Base-by-base conservation (phyloP, 2,888 invertebrate species). In the Ypsolopha scabrella region DNA sequence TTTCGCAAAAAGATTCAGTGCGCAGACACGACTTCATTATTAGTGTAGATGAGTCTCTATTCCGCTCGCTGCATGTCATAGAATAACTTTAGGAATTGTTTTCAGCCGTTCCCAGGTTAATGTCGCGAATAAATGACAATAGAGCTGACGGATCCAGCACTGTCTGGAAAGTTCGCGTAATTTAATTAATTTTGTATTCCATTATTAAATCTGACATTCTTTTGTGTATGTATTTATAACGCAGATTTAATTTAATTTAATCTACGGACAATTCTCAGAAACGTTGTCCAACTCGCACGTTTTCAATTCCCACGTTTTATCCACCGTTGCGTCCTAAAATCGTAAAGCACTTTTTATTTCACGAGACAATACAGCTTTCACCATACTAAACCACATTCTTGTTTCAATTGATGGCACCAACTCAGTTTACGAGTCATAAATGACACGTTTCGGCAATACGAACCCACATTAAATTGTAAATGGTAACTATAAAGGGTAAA, bases 401-500 rank as follows among this genome's bases (percentile, higher is more conserved):
- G 24, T 24, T 24, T 24, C 24, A 24, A 24, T 24, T 24, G 34
- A 45, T 24, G 45, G 6, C n/a, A 45, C 14, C n/a, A 34, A 34
- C 33, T 11, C 13, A 36, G 39, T 54, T 54, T 54, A 54, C 53
- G 52, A 51, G 54, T 51, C 57, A 57, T 51, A 60, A 62, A 59
- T 50, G 58, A 55, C 57, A 54, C 56, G 54, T 58, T 58, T 52
- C 48, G 55, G 53, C 58, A 55, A 60, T 61, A 59, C 55, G 54
- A 24, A 58, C 60, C 55, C 53, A 54, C 52, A 57, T 58, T 62
- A 60, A 61, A 63, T 60, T 54, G 58, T 58, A 58, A 59, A 65
- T 61, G 59, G 60, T 57, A 60, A 59, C 60, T 63, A 60, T 58
- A 62, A 62, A 61, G 59, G 58, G 61, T 57, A 58, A 56, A 58